Evolutionary conservation across 2,888 invertebrate species (phyloP), one percentile per base, ranked within the genome.

Genomic region (Andricus quercusramuli): DNA sequence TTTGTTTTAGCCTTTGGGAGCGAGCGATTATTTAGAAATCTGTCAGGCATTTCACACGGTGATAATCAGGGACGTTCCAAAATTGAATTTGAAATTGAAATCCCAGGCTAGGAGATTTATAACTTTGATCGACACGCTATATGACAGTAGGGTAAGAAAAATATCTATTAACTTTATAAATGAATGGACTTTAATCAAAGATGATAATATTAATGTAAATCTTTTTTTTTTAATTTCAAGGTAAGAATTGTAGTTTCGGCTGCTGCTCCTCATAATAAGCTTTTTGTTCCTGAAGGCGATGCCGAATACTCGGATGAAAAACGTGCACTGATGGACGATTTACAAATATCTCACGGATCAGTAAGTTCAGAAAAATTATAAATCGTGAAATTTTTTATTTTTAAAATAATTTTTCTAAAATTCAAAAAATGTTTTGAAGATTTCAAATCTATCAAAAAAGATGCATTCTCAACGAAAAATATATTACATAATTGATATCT

Each of bases 41-140:
- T 95, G 98, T 8, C 97, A 98, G 93, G 96, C 97, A 85, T 99
- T 99, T 93, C 99, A 99, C 91, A 98, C 99, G 25, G 96, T 99
- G 64, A 96, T 99, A 85, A 96, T 99, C 88, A 94, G 98, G 86
- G 95, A 98, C 92, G 94, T 99, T 76, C 99, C 99, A 1, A 95
- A 96, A 90, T 93, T 99, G 90, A 97, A 96, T 88, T 93, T 97
- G 66, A 95, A 94, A 85, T 93, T 96, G 67, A 96, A 97, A 92
- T 97, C 98, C n/a, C 97, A 97, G 93, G 96, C 98, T 78, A 94
- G 99, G 89, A 94, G 99, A 85, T 99, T 99, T 92, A 99, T 99
- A 83, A 99, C 98, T 0, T 94, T 99, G 22, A 98, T 99, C 87
- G 99, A 99, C 92, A 98, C 99, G 0, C 94, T 99, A 15, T 99